Evolutionary conservation across 2,797 vertebrate species (phyloP).

Genomic region (Cercopithecus hamlyni): DNA sequence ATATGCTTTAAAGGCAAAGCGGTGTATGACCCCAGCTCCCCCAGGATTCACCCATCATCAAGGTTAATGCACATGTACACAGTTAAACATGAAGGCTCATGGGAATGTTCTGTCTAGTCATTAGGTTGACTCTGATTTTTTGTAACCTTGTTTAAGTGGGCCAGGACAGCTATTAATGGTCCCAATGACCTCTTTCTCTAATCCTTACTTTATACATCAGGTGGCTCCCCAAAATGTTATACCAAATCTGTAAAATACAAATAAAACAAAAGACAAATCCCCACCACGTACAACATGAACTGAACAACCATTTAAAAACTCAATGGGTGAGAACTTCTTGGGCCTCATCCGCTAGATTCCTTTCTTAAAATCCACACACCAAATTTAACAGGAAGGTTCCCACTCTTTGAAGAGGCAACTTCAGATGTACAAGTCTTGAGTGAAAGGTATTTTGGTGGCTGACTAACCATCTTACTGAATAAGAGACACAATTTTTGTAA

Average conservation of each 20-base stretch:
- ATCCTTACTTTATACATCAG: neutral
- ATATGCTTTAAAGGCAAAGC: neutral
- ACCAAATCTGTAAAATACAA: neutral
- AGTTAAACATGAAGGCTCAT: neutral
- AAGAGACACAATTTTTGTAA: neutral
- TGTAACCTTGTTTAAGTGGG: neutral
- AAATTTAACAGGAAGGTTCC: neutral
- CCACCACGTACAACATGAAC: neutral
- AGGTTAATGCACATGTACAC: fast-evolving
- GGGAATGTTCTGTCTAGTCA: neutral
- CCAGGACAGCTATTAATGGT: neutral
- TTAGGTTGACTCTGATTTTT: neutral
- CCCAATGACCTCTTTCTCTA: neutral
- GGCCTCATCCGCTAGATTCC: neutral
- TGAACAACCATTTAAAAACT: neutral
- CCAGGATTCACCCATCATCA: neutral
- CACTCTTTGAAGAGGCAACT: neutral
- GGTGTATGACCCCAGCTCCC: neutral
- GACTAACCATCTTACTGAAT: neutral
- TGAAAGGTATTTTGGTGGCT: neutral
- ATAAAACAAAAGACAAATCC: neutral
- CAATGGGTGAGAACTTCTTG: neutral
- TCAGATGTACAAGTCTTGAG: neutral
- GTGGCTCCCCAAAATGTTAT: neutral
- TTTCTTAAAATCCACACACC: neutral